Base-by-base conservation (phyloP, 2,797 vertebrate genomes). In the Phoeniculus purpureus region DNA sequence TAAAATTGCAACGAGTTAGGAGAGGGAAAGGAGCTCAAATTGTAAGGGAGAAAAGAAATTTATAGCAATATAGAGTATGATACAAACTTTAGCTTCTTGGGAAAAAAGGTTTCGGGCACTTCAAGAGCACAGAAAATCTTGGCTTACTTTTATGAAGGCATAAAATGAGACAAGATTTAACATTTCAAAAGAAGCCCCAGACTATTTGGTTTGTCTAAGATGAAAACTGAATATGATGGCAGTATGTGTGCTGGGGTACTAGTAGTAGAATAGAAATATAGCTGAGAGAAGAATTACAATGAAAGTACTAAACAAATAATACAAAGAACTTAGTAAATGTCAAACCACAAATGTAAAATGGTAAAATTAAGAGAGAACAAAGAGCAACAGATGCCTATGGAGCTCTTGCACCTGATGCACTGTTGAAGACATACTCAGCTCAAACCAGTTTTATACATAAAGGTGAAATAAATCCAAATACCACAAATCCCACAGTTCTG, bases 251-350 rank as follows among this genome's bases (percentile, higher is more conserved):
- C 78, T 85, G 18, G 10, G 12, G 60, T 74, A 68, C 74, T 78
- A 89, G 54, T 5, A 77, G 27, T n/a, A 67, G 58, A 76, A 79
- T 9, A 88, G 74, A 95, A 93, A 74, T 22, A 51, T 2, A 84
- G 26, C 37, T 45, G 40, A 89, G 85, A 81, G 62, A 80, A 89
- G 31, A 91, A 76, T 50, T 60, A 67, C 47, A 62, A 9, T 55
- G 12, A 15, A 86, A 85, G 25, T 55, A 71, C 65, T 68, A 50
- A 82, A 77, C 65, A 95, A 93, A 89, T 74, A 92, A 74, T 31
- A 74, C 20, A 85, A 89, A 90, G 84, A 85, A 43, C 25, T 71
- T 11, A 32, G 47, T 58, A 96, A 94, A 90, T 92, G 86, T 26
- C 78, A 90, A 88, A 80, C 25, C 25, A 66, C 50, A 93, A 81